These are phyloP conservation scores for Serinus canaria DNA, from an alignment of 2,113 vertebrate genomes.

Conservation along the genomic window DNA sequence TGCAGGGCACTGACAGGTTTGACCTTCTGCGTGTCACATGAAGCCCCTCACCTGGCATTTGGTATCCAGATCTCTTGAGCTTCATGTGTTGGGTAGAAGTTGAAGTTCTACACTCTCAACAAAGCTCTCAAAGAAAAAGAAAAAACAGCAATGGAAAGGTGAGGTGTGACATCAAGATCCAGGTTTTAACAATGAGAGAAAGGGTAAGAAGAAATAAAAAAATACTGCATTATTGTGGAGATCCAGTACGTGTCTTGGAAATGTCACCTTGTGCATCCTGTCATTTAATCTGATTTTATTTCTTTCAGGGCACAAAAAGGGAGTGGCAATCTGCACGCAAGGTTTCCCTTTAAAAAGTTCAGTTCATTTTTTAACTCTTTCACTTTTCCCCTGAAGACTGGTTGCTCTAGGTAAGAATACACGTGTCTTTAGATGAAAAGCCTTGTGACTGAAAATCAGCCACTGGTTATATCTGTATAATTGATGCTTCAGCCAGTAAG, in stretches of 20 bases:
- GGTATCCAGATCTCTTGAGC: background rate
- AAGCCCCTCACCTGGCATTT: background rate
- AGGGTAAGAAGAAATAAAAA: background rate
- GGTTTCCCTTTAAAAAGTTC: background rate
- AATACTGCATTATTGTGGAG: background rate
- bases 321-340: background rate
- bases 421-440: background rate
- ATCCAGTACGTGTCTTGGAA: background rate
- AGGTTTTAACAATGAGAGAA: background rate
- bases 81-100: background rate
- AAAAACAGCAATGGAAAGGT: background rate
- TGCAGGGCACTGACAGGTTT: background rate
- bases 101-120: background rate
- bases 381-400: background rate
- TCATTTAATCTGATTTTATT: conserved; percentile 3
- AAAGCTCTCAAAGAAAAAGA: background rate
- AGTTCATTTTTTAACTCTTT: background rate
- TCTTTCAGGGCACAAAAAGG: background rate
- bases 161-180: background rate
- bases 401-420: conserved; percentile 14
- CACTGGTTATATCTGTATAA: conserved; percentile 1
- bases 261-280: background rate
- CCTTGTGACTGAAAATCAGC: conserved; percentile 35
- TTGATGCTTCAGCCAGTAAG: conserved; percentile 22
- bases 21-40: background rate